phyloP scores from a whole-genome alignment of 1,140 invertebrate species.

The Drosophila repleta region DNA sequence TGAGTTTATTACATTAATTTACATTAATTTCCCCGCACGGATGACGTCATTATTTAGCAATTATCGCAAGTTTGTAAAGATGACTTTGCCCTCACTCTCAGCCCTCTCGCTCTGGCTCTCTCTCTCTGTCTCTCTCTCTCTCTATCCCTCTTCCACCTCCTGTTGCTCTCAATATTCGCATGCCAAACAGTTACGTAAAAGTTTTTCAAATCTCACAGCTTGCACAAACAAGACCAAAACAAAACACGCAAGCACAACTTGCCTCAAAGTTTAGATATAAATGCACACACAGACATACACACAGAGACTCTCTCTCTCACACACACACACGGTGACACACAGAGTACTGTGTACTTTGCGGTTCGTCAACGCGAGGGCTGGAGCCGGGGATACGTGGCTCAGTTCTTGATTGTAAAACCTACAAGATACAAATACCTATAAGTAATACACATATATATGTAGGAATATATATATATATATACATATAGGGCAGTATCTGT shows the following conservation, averaged over 20 bases:
- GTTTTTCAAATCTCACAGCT: conserved; percentile 67
- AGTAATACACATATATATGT: too few species aligned
- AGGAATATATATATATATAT: too few species aligned
- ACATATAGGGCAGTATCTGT: not conserved
- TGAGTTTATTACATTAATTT: not conserved
- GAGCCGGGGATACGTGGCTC: conserved; percentile 25
- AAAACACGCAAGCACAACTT: conserved; percentile 55
- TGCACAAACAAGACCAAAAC: conserved; percentile 63
- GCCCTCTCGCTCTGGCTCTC: not conserved
- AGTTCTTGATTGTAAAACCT: conserved; percentile 51
- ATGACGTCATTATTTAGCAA: not conserved
- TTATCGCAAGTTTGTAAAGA: conserved; percentile 15
- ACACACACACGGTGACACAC: not conserved
- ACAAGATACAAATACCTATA: conserved; percentile 7
- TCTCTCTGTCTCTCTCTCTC: not conserved
- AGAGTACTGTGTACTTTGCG: conserved; percentile 21
- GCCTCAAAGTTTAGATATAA: conserved; percentile 63
- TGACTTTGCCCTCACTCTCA: not conserved
- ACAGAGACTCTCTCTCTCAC: conserved; percentile 4
- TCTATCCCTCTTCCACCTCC: conserved; percentile 10
- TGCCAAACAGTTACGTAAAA: conserved; percentile 61
- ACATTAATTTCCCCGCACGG: not conserved
- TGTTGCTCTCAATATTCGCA: conserved; percentile 37
- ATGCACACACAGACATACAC: conserved; percentile 18
- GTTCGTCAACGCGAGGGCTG: conserved; percentile 11